Conservation (phyloP, 2,888 invertebrate genomes). For the Nephrotoma flavescens region DNA sequence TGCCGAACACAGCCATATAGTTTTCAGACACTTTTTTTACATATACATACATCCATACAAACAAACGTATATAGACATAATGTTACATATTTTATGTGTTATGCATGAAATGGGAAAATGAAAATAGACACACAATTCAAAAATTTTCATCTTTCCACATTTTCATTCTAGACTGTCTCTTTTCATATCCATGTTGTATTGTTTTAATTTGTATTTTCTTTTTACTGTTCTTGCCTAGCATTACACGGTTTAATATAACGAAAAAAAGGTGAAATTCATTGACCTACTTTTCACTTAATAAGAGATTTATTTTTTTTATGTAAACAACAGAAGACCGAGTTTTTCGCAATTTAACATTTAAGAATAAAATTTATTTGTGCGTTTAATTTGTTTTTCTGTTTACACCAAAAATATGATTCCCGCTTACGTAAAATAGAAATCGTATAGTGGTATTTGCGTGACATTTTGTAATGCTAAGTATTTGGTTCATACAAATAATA, state of each 20-base stretch:
- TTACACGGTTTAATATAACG: background rate
- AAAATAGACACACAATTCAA: background rate
- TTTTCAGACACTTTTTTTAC: background rate
- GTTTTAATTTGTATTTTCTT: background rate
- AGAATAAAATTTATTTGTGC: background rate
- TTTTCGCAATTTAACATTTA: background rate
- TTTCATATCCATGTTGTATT: background rate
- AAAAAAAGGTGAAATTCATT: background rate
- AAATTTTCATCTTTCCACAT: background rate
- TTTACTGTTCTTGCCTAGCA: background rate
- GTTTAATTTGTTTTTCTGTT: background rate
- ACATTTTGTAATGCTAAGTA: too few species aligned
- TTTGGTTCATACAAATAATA: too few species aligned
- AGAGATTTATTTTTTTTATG: background rate
- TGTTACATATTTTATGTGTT: too few species aligned
- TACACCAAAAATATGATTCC: too few species aligned
- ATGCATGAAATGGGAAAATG: background rate
- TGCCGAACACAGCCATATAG: background rate
- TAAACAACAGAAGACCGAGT: background rate
- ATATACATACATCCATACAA: background rate
- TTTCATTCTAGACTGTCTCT: background rate
- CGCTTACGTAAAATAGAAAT: too few species aligned
- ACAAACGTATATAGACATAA: too few species aligned
- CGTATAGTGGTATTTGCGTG: too few species aligned
- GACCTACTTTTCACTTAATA: background rate